phyloP scores from a whole-genome alignment of 2,888 invertebrate genomes.

The Cordilura impudica region DNA sequence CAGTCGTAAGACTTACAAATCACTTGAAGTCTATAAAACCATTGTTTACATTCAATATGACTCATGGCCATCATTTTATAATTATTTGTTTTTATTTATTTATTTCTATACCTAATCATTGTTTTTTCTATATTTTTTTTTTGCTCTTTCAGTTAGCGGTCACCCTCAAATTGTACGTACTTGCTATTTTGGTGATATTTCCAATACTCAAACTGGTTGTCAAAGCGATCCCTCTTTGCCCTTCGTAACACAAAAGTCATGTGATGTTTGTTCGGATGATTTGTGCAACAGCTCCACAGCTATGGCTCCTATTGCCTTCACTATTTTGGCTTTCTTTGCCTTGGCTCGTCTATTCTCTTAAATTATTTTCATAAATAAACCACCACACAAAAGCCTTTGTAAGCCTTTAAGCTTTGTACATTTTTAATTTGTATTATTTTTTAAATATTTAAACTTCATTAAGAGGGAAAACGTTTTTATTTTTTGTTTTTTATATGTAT shows the following conservation, averaged over 20 bases:
- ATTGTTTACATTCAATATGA: too few species aligned
- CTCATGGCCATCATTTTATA: too few species aligned
- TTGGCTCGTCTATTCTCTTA: conserved; percentile 73
- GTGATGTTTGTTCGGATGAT: conserved; percentile 72
- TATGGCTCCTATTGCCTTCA: conserved; percentile 69
- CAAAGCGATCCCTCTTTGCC: conserved; percentile 70
- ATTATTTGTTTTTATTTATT: too few species aligned
- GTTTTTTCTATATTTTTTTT: conserved; percentile 18
- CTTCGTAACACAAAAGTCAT: conserved; percentile 70
- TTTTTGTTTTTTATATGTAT: not conserved
- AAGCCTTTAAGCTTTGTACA: not conserved
- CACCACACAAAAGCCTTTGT: not conserved
- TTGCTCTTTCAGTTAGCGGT: conserved; percentile 60
- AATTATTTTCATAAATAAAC: conserved; percentile 30
- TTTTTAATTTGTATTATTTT: conserved; percentile 2
- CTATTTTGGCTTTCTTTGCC: conserved; percentile 70
- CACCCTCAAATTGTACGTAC: conserved; percentile 62
- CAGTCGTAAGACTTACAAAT: too few species aligned
- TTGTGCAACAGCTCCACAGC: conserved; percentile 72
- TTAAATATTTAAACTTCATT: conserved; percentile 9
- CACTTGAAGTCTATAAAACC: too few species aligned
- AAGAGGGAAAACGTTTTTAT: not conserved
- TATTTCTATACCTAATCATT: too few species aligned
- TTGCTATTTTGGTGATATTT: conserved; percentile 74
- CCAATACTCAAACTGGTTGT: conserved; percentile 70